A percentile compares a stretch with the other conserved stretches of the same genome.
Evolutionary conservation across 30 jellyfish, hydroid and myxozoan genomes (phyloP).

Genomic region (Mastigias papua): DNA sequence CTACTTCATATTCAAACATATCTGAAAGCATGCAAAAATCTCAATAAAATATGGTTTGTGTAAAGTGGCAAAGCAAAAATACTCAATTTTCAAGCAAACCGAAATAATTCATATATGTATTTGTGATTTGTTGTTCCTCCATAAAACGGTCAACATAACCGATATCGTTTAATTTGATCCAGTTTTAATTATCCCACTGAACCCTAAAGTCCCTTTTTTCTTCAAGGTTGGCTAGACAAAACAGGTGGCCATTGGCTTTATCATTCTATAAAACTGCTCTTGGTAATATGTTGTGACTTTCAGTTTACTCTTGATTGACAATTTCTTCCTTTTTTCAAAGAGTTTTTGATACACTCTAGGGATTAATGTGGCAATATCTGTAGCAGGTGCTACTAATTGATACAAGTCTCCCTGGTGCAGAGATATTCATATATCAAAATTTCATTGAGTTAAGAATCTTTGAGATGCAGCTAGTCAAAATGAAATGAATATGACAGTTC

Average conservation of each 20-base stretch:
- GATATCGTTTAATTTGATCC: background rate
- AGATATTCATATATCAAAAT: background rate
- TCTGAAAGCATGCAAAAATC: too few relatives aligned
- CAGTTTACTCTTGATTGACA: background rate
- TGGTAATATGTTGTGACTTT: background rate
- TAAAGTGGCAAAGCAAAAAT: too few relatives aligned
- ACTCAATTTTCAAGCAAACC: too few relatives aligned
- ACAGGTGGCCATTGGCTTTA: slow-evolving; percentile 40
- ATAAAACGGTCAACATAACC: background rate
- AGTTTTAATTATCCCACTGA: background rate
- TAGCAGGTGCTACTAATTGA: too few relatives aligned
- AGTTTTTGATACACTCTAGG: background rate
- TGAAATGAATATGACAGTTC: too few relatives aligned
- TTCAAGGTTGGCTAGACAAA: slow-evolving; percentile 54
- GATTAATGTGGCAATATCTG: background rate
- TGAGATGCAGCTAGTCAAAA: background rate
- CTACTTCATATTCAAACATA: too few relatives aligned
- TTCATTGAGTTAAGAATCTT: background rate
- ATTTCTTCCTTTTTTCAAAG: background rate
- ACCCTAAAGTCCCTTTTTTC: background rate
- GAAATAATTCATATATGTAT: too few relatives aligned
- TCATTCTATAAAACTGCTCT: slow-evolving; percentile 46
- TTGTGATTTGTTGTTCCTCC: too few relatives aligned
- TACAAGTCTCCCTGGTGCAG: background rate
- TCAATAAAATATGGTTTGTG: too few relatives aligned